Base-by-base conservation (phyloP, 2,888 invertebrate species). In the Trimorus sp. region DNA sequence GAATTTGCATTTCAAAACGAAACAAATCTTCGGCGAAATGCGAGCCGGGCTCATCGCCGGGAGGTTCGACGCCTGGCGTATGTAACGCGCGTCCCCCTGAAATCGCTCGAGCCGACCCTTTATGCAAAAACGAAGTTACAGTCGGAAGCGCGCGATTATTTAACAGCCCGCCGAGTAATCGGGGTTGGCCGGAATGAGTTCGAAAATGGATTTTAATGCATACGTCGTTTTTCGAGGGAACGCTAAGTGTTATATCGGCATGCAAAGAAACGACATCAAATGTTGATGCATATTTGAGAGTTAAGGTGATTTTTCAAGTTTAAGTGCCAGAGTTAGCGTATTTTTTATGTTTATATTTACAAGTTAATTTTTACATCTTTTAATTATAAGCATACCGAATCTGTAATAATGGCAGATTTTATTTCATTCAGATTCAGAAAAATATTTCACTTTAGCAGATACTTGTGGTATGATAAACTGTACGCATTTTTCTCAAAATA, bases 151-250 rank as follows among this genome's bases (percentile, higher is more conserved):
- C 16, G 63, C 69, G 62, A 42, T 59, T 40, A 77, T 77, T 77
- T 77, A 77, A 77, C 56, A 42, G 63, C 77, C 49, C 63, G 63
- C 51, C 38, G 63, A 26, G 45, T 78, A 78, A 71, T 78, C 71
- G 78, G 71, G 59, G 59, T 59, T 78, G 56, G 65, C 51, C 71
- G 56, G 58, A 78, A 78, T 78, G 71, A 70, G 71, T 71, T 71
- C 71, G 78, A 65, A 71, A 71, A 71, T 71, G 71, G 78, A 71
- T 78, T 78, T 78, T 71, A 78, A 78, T 71, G 71, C 71, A 65
- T 71, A 70, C 58, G 58, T 36, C 51, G 70, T 66, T 38, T 38
- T 42, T 15, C 45, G 63, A 36, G 63, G 77, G 77, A 70, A 63
- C n/a, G n/a, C 77, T 77, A 69, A 77, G 68, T 53, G 68, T 68